Conservation (phyloP, 2,888 invertebrate genomes). For the Nectonema munidae region DNA sequence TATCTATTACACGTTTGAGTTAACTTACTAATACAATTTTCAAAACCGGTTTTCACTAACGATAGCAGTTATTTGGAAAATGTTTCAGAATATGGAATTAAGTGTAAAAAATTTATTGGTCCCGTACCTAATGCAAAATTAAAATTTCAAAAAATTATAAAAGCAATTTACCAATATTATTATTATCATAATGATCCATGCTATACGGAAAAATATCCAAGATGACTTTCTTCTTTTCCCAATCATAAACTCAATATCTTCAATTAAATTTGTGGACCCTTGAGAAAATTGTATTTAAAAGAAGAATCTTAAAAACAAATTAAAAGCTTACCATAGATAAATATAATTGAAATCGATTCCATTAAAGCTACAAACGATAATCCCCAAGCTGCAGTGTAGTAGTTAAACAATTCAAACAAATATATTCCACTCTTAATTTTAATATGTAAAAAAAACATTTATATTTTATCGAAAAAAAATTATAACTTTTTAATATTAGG, state of each 20-base stretch:
- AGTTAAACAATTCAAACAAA: conserved; percentile 16
- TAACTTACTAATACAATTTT: too few species aligned
- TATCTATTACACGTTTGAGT: too few species aligned
- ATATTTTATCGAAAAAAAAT: background rate
- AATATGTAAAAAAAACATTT: background rate
- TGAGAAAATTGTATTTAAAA: background rate
- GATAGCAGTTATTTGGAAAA: too few species aligned
- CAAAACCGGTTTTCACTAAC: too few species aligned
- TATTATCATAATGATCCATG: conserved; percentile 14
- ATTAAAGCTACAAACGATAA: conserved; percentile 14
- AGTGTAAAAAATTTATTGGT: too few species aligned
- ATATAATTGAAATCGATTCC: conserved; percentile 13
- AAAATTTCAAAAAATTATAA: background rate
- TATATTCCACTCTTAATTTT: conserved; percentile 16
- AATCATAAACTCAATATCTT: conserved; percentile 15
- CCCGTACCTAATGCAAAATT: background rate
- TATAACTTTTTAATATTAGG: too few species aligned
- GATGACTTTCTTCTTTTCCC: conserved; percentile 9
- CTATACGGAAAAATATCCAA: conserved; percentile 14
- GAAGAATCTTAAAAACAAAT: background rate
- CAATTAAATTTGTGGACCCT: conserved; percentile 14
- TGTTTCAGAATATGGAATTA: too few species aligned
- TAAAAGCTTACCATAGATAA: conserved; percentile 15
- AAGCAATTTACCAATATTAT: conserved; percentile 2
- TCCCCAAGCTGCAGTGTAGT: conserved; percentile 15